These are phyloP conservation scores for Nephrotoma flavescens DNA, from an alignment of 2,888 invertebrate species.

Conservation along the genomic window DNA sequence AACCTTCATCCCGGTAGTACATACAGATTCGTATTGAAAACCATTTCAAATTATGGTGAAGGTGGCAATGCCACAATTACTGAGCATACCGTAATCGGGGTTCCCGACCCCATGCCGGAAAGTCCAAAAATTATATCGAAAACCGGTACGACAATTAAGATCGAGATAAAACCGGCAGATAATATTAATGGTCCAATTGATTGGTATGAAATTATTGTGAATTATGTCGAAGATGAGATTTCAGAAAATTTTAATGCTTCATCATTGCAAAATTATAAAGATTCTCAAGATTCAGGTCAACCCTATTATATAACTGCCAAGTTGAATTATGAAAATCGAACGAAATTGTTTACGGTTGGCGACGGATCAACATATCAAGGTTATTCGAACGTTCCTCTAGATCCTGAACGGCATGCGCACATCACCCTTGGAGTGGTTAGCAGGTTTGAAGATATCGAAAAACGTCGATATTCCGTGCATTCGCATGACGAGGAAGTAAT, in stretches of 20 bases:
- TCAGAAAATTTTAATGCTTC: constrained; percentile 46
- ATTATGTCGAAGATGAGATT: constrained; percentile 47
- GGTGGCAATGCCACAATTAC: constrained; percentile 41
- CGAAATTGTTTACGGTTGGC: constrained; percentile 59
- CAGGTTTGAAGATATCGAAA: constrained; percentile 46
- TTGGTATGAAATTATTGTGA: constrained; percentile 56
- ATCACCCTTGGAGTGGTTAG: constrained; percentile 59
- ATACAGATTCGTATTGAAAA: constrained; percentile 59
- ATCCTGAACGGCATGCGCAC: constrained; percentile 43
- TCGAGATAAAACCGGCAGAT: constrained; percentile 49
- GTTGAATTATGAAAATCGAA: constrained; percentile 46
- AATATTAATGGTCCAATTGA: constrained; percentile 69
- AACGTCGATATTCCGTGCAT: constrained; percentile 46
- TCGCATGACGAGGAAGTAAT: constrained; percentile 20
- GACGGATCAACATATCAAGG: constrained; percentile 57
- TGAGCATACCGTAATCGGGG: constrained; percentile 57
- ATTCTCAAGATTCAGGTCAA: constrained; percentile 48
- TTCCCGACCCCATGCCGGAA: not conserved
- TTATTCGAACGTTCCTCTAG: constrained; percentile 62
- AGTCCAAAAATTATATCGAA: not conserved
- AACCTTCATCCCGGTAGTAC: constrained; percentile 58
- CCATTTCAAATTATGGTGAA: constrained; percentile 41
- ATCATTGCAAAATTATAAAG: constrained; percentile 46
- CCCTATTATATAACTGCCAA: constrained; percentile 76
- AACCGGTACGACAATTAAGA: constrained; percentile 41